Conservation (phyloP, 2,113 vertebrate species). For the Hipposideros armiger region DNA sequence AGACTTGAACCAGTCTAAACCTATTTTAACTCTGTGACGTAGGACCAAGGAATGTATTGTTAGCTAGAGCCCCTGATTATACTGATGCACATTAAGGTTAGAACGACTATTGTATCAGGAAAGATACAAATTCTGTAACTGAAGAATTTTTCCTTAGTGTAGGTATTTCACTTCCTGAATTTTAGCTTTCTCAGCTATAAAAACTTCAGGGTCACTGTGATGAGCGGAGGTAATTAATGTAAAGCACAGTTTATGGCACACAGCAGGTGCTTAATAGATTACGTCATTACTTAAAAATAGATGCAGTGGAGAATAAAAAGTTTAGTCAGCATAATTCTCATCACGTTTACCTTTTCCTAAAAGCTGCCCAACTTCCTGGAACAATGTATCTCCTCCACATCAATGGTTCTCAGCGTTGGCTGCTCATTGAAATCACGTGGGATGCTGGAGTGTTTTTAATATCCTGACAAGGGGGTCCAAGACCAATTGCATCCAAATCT, state of each 20-base stretch:
- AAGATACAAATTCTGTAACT: neutral
- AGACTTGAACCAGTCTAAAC: neutral
- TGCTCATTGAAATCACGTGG: neutral
- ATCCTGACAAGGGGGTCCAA: neutral
- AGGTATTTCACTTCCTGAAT: neutral
- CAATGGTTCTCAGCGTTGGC: neutral
- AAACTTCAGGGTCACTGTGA: neutral
- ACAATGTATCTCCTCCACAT: neutral
- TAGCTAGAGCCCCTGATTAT: fast-evolving
- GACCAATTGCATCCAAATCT: neutral
- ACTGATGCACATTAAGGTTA: neutral
- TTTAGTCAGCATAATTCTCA: neutral
- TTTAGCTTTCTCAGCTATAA: neutral
- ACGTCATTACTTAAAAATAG: neutral
- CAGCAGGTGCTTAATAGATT: neutral
- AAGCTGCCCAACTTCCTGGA: neutral
- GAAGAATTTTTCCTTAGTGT: neutral
- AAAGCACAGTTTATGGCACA: neutral
- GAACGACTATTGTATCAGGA: neutral
- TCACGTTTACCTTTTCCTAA: neutral
- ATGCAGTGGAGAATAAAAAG: neutral
- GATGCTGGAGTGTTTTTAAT: neutral
- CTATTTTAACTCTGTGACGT: neutral
- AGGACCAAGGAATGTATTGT: neutral
- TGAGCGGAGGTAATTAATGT: neutral